Base-by-base conservation (phyloP, 2,888 invertebrate species). In the Caenorhabditis wallacei region DNA sequence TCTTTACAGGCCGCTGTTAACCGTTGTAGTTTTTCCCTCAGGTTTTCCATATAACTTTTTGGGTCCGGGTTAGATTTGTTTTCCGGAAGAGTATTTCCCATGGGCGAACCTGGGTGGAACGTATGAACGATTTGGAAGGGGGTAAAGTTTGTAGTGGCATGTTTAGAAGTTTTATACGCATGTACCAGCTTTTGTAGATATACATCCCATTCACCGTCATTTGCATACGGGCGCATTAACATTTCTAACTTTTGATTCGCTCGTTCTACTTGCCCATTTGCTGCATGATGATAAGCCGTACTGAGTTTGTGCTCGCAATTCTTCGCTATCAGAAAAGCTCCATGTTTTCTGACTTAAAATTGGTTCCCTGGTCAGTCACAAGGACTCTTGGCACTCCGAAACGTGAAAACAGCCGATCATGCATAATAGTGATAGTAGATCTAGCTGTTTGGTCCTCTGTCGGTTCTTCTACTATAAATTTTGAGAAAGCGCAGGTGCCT, bases 361-460 rank as follows among this genome's bases (percentile, higher is more conserved):
- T 61, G 1, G 51, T 61, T 22, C 72, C 72, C 13, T 51, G 61
- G 22, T 72, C 72, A 1, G 51, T 20, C 0, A 72, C 61, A 0
- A 72, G 16, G 2, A 4, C n/a, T n/a, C 18, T 35, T 1, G 72
- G 72, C 0, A 51, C 5, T 22, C 72, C 72, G 7, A 72, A 72
- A 3, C 70, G 40, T 2, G 48, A 5, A 30, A 72, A 37, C 11
- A 72, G 11, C 5, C 57, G 3, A 11, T 57, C 57, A 5, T n/a
- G 2, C 2, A 57, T n/a, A 2, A 30, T n/a, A 1, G 8, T 37
- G 0, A 30, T 48, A 0, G 37, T 37, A 2, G 57, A n/a, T 1
- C 8, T 18, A 2, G 57, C 7, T 18, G 5, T 35, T n/a, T 57
- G 57, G 13, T 57, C 24, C 5, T 16, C 18, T 0, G 37, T 57